These are phyloP conservation scores for Nothocercus julius DNA, from an alignment of 2,113 vertebrate species.

Conservation along the genomic window DNA sequence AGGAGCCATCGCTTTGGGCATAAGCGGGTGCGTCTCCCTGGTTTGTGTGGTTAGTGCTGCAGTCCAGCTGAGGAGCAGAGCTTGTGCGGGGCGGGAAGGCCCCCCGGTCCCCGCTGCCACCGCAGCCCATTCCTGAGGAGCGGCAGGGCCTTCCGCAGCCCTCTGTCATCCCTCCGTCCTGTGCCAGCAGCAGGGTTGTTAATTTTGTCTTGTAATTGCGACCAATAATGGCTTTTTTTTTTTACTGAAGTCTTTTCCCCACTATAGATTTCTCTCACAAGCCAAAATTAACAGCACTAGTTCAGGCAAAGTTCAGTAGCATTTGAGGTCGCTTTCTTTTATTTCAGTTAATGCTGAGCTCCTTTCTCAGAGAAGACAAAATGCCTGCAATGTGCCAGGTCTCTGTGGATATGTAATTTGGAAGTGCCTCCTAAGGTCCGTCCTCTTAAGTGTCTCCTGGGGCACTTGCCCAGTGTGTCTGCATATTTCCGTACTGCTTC, in stretches of 20 bases:
- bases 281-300: conserved; percentile 29
- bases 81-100: neutral
- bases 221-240: neutral
- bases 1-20: accelerated
- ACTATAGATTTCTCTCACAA: neutral
- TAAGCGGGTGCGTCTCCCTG: neutral
- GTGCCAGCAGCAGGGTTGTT: neutral
- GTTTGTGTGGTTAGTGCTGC: accelerated
- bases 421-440: neutral
- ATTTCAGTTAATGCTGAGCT: neutral
- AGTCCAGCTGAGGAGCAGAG: neutral
- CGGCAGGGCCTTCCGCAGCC: neutral
- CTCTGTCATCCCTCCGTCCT: accelerated
- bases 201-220: neutral
- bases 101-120: no score
- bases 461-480: accelerated
- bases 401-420: accelerated
- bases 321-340: neutral
- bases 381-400: neutral
- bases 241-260: neutral
- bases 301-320: conserved; percentile 39
- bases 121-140: neutral
- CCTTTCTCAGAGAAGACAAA: accelerated
- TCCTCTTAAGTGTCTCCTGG: accelerated
- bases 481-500: neutral